These are phyloP conservation scores for Nesospiza acunhae DNA, from an alignment of 2,113 vertebrate species.

Conservation along the genomic window DNA sequence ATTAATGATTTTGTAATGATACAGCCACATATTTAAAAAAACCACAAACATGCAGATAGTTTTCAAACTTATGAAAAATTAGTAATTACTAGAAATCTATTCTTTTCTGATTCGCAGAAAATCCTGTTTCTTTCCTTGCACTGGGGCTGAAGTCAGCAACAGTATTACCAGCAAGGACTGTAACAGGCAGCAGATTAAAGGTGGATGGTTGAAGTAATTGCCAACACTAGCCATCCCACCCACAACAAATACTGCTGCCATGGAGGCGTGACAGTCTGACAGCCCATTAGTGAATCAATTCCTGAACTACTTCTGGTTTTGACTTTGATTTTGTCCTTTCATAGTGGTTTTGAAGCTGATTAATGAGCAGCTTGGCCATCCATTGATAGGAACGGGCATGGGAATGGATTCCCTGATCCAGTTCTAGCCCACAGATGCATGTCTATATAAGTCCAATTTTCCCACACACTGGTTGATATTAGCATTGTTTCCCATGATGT, in stretches of 20 bases:
- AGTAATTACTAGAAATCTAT: background rate
- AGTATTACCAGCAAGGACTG: background rate
- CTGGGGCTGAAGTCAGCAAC: background rate
- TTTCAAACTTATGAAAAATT: background rate
- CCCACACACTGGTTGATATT: background rate
- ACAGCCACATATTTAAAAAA: background rate
- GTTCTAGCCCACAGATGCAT: background rate
- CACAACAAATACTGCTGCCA: background rate
- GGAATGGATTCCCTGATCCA: background rate
- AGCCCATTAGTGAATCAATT: background rate
- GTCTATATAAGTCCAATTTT: background rate
- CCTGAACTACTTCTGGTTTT: background rate
- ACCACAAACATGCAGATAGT: accelerated
- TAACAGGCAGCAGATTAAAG: background rate
- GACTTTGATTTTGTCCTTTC: background rate
- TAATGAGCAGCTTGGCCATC: background rate
- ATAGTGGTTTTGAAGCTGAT: background rate
- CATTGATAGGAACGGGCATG: background rate
- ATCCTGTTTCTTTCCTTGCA: background rate
- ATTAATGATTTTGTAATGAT: background rate
- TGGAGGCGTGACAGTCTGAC: background rate
- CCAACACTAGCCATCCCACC: background rate
- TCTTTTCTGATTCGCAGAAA: background rate
- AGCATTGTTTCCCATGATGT: background rate
- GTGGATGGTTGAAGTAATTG: background rate